Conservation (phyloP, 2,888 invertebrate species). For the Dasypogon diadema region DNA sequence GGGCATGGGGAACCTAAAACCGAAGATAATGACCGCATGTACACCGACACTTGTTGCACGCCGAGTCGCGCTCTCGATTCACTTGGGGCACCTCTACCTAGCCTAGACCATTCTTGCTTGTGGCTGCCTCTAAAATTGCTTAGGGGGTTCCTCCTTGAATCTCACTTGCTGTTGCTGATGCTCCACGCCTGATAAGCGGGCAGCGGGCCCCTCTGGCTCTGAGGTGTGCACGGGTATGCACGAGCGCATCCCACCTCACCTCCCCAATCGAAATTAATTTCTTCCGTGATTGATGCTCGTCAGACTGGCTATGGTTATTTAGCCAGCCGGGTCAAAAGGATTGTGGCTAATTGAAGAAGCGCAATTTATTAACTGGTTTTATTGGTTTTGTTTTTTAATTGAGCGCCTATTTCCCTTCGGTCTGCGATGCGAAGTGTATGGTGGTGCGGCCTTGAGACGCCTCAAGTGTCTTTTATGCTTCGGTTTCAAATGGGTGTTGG, state of each 20-base stretch:
- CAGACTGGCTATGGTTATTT: not conserved
- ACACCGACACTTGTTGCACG: slow-evolving; percentile 37
- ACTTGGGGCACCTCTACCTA: not conserved
- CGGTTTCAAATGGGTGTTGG: too few species aligned
- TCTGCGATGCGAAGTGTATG: not conserved
- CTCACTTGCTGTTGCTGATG: not conserved
- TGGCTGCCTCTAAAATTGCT: not conserved
- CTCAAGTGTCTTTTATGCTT: slow-evolving; percentile 2
- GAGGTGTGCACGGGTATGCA: slow-evolving; percentile 20
- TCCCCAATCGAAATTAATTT: slow-evolving; percentile 21
- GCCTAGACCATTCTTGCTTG: not conserved
- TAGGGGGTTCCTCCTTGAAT: not conserved
- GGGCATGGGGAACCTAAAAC: not conserved
- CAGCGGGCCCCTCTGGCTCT: not conserved
- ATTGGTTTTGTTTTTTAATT: slow-evolving; percentile 12
- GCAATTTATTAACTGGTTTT: slow-evolving; percentile 15
- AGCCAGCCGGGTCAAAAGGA: slow-evolving; percentile 10
- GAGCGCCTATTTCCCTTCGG: not conserved
- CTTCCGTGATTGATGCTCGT: slow-evolving; percentile 25
- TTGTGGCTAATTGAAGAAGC: slow-evolving; percentile 25
- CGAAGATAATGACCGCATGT: slow-evolving; percentile 22
- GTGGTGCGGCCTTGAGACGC: not conserved
- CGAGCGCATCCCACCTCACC: not conserved
- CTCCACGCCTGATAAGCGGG: not conserved
- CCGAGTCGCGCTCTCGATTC: slow-evolving; percentile 15